phyloP scores from a whole-genome alignment of 2,113 vertebrate species.

The Macrotis lagotis region DNA sequence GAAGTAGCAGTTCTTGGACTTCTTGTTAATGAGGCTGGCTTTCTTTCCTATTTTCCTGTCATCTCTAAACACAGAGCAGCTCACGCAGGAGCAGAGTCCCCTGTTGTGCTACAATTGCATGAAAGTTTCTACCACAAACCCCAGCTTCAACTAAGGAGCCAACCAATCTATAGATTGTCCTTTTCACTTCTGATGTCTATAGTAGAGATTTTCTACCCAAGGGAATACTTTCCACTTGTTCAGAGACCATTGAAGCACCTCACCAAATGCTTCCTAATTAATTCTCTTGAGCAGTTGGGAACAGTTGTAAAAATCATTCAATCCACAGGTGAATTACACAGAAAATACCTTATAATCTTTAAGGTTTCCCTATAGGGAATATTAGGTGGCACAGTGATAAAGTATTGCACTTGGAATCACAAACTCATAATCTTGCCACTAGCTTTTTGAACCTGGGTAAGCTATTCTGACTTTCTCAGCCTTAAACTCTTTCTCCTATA shows the following conservation, averaged over 20 bases:
- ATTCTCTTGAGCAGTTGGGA: not conserved
- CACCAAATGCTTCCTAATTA: not conserved
- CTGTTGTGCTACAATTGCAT: not conserved
- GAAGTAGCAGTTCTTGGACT: not conserved
- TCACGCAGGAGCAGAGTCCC: not conserved
- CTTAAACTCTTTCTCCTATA: not conserved
- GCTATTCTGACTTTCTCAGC: not conserved
- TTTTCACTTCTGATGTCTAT: not conserved
- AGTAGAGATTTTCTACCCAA: not conserved
- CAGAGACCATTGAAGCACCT: not conserved
- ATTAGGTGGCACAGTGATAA: not conserved
- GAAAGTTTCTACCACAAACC: not conserved
- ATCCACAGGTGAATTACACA: not conserved
- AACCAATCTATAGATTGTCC: not conserved
- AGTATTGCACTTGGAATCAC: not conserved
- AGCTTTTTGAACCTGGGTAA: not conserved
- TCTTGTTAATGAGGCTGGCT: not conserved
- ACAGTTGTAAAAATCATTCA: not conserved
- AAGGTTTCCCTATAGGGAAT: not conserved
- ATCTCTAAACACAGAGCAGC: not conserved
- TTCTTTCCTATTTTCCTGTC: not conserved
- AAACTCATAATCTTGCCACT: not conserved
- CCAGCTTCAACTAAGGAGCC: not conserved
- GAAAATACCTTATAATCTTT: not conserved
- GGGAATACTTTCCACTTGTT: not conserved